Percentiles rank a stretch among this genome's conserved stretches.
phyloP scores from a whole-genome alignment of 1,140 invertebrate genomes.

The Pseudomyrmex cubaensis region DNA sequence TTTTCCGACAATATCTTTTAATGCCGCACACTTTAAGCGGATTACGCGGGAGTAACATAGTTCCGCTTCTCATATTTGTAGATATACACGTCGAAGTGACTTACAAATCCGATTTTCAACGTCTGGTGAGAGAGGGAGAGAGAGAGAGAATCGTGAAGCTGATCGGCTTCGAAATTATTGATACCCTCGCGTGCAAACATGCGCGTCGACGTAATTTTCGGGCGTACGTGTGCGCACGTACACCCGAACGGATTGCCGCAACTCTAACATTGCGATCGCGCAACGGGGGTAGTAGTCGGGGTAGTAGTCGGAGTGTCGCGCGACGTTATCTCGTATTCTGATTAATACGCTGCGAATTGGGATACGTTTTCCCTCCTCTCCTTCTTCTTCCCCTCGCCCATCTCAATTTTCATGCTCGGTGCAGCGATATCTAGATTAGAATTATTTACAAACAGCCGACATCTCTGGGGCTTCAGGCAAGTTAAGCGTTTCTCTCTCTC shows the following conservation, averaged over 20 bases:
- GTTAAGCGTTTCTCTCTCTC: neutral
- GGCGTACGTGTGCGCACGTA: neutral
- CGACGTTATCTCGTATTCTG: constrained; percentile 42
- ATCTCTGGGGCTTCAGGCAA: constrained; percentile 23
- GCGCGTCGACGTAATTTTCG: neutral
- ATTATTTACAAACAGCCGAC: constrained; percentile 54
- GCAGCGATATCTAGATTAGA: constrained; percentile 39
- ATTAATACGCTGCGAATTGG: constrained; percentile 33
- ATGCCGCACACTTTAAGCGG: no score
- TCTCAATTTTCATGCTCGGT: constrained; percentile 34
- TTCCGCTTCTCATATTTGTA: no score
- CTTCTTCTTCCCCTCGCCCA: neutral
- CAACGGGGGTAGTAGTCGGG: neutral
- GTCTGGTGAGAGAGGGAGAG: no score
- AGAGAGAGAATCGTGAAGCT: neutral
- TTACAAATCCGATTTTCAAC: no score
- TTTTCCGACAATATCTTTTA: no score
- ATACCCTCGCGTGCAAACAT: constrained; percentile 10
- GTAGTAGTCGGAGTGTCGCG: no score
- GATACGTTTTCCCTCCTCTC: neutral
- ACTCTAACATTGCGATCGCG: constrained; percentile 1
- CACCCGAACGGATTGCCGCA: constrained; percentile 1
- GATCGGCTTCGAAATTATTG: constrained; percentile 23
- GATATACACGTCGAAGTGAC: no score
- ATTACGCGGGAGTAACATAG: no score